These are phyloP conservation scores for Pelvicachromis taeniatus DNA, from an alignment of 2,113 vertebrate species.

Conservation along the genomic window DNA sequence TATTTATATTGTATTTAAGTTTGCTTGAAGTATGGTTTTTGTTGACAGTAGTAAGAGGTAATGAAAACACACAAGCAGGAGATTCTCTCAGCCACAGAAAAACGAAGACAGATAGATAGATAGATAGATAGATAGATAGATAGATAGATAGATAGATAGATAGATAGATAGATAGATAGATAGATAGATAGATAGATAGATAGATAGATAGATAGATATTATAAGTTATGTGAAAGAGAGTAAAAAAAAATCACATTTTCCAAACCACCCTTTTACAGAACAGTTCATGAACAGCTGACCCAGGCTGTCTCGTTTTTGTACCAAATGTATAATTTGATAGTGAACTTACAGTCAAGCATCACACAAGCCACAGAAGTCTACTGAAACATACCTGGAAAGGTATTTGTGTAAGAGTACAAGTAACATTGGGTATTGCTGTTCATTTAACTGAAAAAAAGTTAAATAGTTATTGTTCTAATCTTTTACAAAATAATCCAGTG, in stretches of 20 bases:
- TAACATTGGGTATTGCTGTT: not conserved
- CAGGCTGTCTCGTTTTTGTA: not conserved
- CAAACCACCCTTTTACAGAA: not conserved
- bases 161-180: not conserved
- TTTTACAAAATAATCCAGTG: not conserved
- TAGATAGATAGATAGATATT: not conserved
- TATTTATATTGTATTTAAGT: not conserved
- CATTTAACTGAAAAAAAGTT: not conserved
- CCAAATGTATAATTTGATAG: not conserved
- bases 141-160: not conserved
- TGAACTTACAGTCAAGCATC: not conserved
- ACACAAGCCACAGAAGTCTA: not conserved
- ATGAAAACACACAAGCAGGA: constrained; percentile 1
- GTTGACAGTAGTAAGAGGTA: not conserved
- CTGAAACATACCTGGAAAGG: not conserved
- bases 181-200: not conserved
- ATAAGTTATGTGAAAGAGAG: not conserved
- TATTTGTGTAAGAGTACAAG: not conserved
- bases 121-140: not conserved
- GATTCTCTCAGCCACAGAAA: not conserved
- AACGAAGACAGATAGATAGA: not conserved
- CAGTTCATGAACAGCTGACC: not conserved
- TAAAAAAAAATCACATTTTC: not conserved
- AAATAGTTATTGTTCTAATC: not conserved
- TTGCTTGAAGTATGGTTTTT: not conserved